phyloP scores from a whole-genome alignment of 2,113 vertebrate species.

The Cavia porcellus region DNA sequence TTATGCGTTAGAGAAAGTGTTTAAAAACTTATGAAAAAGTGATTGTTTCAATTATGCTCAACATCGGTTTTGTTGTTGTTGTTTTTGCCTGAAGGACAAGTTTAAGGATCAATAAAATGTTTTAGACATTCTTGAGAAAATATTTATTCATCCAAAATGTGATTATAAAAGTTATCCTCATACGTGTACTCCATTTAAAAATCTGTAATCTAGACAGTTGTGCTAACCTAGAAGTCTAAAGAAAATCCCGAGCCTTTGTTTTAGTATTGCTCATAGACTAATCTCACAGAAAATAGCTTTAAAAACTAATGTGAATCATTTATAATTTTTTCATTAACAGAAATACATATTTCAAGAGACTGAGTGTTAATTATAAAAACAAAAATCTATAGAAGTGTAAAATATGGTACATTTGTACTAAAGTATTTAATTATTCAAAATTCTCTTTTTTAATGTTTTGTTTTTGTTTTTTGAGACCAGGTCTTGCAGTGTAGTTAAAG shows the following conservation, averaged over 20 bases:
- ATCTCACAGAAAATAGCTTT: slow-evolving; percentile 5
- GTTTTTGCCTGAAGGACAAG: background rate
- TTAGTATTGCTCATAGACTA: background rate
- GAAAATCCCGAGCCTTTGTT: background rate
- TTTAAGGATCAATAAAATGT: background rate
- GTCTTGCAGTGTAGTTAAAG: background rate
- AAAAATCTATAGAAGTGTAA: background rate
- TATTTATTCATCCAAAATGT: background rate
- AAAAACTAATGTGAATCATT: background rate
- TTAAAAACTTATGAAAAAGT: slow-evolving; percentile 7
- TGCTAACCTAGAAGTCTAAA: background rate
- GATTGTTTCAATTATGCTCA: background rate
- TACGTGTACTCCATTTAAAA: background rate
- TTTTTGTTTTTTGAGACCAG: background rate
- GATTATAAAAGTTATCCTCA: background rate
- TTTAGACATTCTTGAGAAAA: background rate
- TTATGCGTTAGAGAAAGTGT: background rate
- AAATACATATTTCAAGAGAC: background rate
- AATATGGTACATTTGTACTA: background rate
- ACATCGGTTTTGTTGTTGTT: background rate
- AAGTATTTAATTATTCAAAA: background rate
- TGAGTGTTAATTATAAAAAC: background rate
- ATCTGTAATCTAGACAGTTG: background rate
- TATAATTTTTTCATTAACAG: background rate
- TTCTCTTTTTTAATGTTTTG: background rate